Percentiles rank a stretch among this genome's conserved stretches.
These are phyloP conservation scores for Anabacerthia variegaticeps DNA, from an alignment of 2,797 vertebrate species.

Conservation along the genomic window DNA sequence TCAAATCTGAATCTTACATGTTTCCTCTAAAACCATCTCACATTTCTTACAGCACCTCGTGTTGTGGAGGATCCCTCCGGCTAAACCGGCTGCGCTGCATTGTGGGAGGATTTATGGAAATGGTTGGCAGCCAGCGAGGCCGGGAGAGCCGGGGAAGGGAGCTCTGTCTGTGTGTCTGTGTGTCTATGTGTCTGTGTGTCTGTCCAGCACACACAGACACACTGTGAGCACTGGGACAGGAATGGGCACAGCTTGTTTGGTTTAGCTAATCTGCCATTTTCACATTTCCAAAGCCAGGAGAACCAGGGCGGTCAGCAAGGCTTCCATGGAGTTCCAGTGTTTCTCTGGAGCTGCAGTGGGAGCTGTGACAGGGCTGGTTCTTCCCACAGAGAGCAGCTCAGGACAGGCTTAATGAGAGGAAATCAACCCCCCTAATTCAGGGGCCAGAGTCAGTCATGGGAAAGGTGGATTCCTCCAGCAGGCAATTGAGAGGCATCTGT, in stretches of 20 bases:
- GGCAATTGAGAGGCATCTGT: neutral
- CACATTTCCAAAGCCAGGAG: fast-evolving
- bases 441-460: neutral
- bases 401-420: conserved; percentile 9
- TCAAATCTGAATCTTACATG: neutral
- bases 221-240: neutral
- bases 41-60: neutral
- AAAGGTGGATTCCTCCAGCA: neutral
- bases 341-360: neutral
- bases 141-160: neutral
- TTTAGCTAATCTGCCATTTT: fast-evolving
- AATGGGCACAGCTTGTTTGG: fast-evolving
- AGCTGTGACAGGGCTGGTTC: neutral
- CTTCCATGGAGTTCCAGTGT: fast-evolving
- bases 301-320: fast-evolving
- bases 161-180: neutral
- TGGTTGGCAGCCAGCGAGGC: neutral
- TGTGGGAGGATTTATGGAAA: neutral
- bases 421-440: neutral
- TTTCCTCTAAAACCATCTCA: neutral
- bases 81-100: neutral
- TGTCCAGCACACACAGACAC: neutral
- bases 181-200: neutral
- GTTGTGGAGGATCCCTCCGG: neutral
- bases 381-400: neutral